phyloP scores from a whole-genome alignment of 2,113 vertebrate genomes.

The Toxostoma redivivum region DNA sequence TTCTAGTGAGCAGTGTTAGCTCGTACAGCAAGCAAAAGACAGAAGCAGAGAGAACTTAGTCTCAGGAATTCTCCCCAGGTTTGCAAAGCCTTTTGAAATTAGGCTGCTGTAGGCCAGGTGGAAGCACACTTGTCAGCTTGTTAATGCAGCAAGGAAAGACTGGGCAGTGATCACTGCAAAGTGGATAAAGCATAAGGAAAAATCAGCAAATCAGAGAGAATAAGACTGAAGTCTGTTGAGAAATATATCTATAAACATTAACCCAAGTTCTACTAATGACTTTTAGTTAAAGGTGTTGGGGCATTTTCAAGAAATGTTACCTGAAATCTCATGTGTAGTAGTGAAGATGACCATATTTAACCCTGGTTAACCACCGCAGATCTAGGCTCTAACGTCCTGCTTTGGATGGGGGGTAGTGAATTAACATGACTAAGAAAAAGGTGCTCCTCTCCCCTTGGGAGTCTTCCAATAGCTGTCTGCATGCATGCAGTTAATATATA shows the following conservation, averaged over 20 bases:
- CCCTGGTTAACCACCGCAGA: accelerated
- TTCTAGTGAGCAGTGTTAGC: not conserved
- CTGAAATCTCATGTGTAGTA: not conserved
- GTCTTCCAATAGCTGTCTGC: not conserved
- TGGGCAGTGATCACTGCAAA: not conserved
- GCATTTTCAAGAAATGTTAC: not conserved
- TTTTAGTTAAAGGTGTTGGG: not conserved
- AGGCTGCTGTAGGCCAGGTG: not conserved
- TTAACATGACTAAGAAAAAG: not conserved
- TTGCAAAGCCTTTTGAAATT: accelerated
- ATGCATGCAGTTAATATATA: accelerated
- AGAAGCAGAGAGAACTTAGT: not conserved
- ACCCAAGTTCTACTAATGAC: not conserved
- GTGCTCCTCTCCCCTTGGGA: not conserved
- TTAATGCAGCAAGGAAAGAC: not conserved
- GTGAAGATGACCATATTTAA: no score
- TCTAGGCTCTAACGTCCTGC: not conserved
- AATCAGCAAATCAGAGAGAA: not conserved
- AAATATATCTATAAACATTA: not conserved
- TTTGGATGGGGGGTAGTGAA: not conserved
- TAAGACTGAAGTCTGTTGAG: not conserved
- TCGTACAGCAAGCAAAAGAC: accelerated
- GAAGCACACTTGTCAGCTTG: accelerated
- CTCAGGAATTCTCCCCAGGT: not conserved
- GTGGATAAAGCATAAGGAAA: not conserved